Evolutionary conservation across 2,888 invertebrate species (phyloP), one percentile per base, ranked within the genome.

Genomic region (Eudemis profundana): DNA sequence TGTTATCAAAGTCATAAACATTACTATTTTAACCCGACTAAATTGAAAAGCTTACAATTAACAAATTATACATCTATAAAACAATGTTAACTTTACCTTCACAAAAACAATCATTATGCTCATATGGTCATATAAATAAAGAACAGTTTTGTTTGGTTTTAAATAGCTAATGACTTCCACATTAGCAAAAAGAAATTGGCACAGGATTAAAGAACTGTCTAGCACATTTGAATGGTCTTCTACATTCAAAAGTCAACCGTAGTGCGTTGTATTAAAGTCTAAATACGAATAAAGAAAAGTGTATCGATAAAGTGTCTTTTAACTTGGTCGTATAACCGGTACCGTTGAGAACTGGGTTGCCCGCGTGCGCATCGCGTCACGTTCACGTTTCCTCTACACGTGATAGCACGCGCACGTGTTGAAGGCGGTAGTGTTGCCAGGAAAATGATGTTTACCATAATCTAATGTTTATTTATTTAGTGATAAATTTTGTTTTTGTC

Each of bases 331-430:
- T 10, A 5, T 61, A 46, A 12, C 5, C 21, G 15, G 49, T 60
- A 65, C 64, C 64, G 59, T 64, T 51, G 23, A n/a, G 38, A 59
- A 59, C 67, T 53, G 19, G 61, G 51, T 46, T 36, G 38, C 50
- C 62, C 62, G 50, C 67, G 53, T 38, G 59, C 49, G 69, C 65
- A 72, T 67, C 69, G 54, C 67, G 70, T 82, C 87, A 86, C 87
- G 86, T 86, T 82, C 87, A 86, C 87, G 86, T 86, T 84, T 75
- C 47, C 33, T 21, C 38, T 33, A 80, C 85, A 87, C 85, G 87
- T 86, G 87, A 83, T 68, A 12, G 47, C 33, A 29, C 21, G 50
- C 65, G 71, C 85, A 84, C 84, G 84, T 85, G 87, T 76, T 47
- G 40, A 8, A 46, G 12, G 4, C n/a, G 12, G 5, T 29, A 21